Evolutionary conservation across 2,797 vertebrate genomes (phyloP).

Genomic region (Myoxocephalus aenaeus): DNA sequence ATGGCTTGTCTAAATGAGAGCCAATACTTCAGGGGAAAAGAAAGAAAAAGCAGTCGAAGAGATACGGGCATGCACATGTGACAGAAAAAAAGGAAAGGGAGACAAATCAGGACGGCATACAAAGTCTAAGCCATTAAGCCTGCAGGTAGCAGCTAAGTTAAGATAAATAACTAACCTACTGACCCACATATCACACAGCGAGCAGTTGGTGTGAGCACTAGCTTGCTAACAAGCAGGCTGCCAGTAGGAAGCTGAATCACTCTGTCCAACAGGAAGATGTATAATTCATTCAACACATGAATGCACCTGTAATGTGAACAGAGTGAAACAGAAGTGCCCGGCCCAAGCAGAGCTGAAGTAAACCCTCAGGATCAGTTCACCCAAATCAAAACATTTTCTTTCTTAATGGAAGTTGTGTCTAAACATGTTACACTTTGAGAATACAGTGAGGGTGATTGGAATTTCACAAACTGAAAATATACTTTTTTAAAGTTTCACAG

Average conservation of each 20-base stretch:
- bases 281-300: conserved; percentile 50
- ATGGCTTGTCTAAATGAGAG: conserved; percentile 29
- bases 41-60: conserved; percentile 3
- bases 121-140: conserved; percentile 37
- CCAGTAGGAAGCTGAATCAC: conserved; percentile 40
- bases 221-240: conserved; percentile 24
- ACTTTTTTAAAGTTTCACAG: not conserved
- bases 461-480: not conserved
- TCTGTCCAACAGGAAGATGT: conserved; percentile 39
- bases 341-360: not conserved
- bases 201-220: conserved; percentile 27
- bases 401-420: not conserved
- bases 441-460: not conserved
- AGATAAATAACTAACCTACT: conserved; percentile 72
- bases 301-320: conserved; percentile 29
- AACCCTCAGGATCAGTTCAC: not conserved
- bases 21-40: conserved; percentile 32
- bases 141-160: conserved; percentile 46
- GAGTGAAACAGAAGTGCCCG: conserved; percentile 16
- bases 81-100: conserved; percentile 24
- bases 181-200: conserved; percentile 72
- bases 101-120: conserved; percentile 48
- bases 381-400: conserved; percentile 18
- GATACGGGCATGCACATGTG: conserved; percentile 21
- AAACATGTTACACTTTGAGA: conserved; percentile 1